Conservation (phyloP, 2,888 invertebrate species). For the Tethea ocularis region DNA sequence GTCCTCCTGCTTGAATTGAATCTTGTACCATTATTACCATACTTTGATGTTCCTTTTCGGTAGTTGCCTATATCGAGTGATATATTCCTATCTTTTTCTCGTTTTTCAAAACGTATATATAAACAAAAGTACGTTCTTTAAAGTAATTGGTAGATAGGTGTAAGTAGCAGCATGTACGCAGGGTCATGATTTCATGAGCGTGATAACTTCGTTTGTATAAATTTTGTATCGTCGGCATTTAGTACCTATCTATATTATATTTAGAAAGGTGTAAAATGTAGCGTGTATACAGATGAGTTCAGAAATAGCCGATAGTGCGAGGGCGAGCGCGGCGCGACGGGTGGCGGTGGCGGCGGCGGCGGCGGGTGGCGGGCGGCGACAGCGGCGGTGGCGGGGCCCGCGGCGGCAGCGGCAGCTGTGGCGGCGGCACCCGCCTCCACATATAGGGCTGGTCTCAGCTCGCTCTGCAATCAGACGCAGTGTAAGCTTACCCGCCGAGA, state of each 20-base stretch:
- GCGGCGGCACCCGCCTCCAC: conserved; percentile 65
- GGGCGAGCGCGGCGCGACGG: conserved; percentile 47
- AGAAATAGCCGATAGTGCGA: conserved; percentile 69
- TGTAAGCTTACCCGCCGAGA: conserved; percentile 74
- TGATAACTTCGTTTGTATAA: conserved; percentile 40
- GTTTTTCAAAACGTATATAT: conserved; percentile 21
- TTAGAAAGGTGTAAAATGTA: conserved; percentile 75
- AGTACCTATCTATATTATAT: conserved; percentile 57
- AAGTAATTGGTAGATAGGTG: conserved; percentile 22
- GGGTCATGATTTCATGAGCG: conserved; percentile 25
- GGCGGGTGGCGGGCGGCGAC: conserved; percentile 44
- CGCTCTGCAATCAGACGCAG: conserved; percentile 75
- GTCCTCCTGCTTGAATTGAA: conserved; percentile 31
- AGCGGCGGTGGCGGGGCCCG: conserved; percentile 36
- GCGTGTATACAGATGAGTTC: conserved; percentile 73
- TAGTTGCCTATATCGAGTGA: conserved; percentile 25
- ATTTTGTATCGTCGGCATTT: conserved; percentile 46
- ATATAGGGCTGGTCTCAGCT: conserved; percentile 78
- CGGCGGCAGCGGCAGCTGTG: conserved; percentile 51
- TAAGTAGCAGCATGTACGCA: conserved; percentile 13
- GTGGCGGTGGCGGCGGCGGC: conserved; percentile 46
- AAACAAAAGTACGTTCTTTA: conserved; percentile 14
- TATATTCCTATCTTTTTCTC: conserved; percentile 27
- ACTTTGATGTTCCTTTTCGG: conserved; percentile 24
- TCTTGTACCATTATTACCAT: conserved; percentile 24